Evolutionary conservation across 1,140 invertebrate species (phyloP).

Genomic region (Apis laboriosa): DNA sequence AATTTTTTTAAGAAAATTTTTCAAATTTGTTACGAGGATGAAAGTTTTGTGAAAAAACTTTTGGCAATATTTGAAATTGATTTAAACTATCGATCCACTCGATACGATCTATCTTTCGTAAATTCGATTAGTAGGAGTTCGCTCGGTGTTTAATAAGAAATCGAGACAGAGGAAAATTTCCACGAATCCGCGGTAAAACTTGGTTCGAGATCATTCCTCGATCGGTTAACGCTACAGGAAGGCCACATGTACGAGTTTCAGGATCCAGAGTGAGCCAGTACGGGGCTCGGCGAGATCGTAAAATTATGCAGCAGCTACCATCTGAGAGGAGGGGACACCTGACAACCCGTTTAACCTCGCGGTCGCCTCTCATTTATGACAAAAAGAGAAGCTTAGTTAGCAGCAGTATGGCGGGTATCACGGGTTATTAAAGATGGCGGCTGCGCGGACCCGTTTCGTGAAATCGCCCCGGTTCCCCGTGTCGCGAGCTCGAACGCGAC

Average conservation of each 20-base stretch:
- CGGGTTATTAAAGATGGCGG: conserved; percentile 79
- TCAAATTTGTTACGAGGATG: too few species aligned
- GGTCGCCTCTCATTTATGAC: conserved; percentile 71
- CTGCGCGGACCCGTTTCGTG: conserved; percentile 57
- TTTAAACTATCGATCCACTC: too few species aligned
- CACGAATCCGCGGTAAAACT: too few species aligned
- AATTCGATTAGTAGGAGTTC: too few species aligned
- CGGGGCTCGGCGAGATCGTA: conserved; percentile 62
- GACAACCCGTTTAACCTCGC: conserved; percentile 78
- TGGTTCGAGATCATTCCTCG: not conserved
- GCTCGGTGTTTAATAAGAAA: too few species aligned
- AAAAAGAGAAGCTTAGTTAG: conserved; percentile 71
- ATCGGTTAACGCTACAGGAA: conserved; percentile 1
- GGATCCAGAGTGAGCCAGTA: not conserved
- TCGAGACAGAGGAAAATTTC: too few species aligned
- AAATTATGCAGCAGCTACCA: conserved; percentile 74
- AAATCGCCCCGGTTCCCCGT: not conserved
- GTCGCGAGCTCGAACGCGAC: conserved; percentile 45
- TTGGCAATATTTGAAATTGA: too few species aligned
- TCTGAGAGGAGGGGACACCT: conserved; percentile 68
- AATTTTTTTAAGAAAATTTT: too few species aligned
- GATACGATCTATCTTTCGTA: too few species aligned
- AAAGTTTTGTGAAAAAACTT: too few species aligned
- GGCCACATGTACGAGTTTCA: not conserved
- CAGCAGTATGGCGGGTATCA: conserved; percentile 70